Evolutionary conservation across 2,888 invertebrate species (phyloP).

Genomic region (Troilus luridus): DNA sequence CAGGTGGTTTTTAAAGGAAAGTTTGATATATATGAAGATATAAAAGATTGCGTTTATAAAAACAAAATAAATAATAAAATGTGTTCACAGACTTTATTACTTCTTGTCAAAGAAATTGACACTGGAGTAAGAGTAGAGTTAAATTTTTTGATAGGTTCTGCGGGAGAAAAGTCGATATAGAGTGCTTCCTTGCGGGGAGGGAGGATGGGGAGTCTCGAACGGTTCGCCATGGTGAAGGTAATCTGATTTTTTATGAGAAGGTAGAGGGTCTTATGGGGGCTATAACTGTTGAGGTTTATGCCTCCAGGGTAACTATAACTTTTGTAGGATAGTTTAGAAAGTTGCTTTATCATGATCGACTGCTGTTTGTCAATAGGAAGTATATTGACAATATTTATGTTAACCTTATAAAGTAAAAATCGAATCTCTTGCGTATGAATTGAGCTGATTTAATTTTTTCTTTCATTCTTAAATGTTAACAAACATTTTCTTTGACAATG

Average conservation of each 20-base stretch:
- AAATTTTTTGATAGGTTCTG: slow-evolving; percentile 14
- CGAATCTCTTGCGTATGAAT: too few species aligned
- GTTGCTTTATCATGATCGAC: background rate
- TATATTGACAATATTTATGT: background rate
- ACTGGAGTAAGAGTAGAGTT: background rate
- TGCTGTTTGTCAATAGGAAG: background rate
- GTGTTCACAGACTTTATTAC: background rate
- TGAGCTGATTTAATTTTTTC: too few species aligned
- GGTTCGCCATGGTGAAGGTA: background rate
- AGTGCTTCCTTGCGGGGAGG: background rate
- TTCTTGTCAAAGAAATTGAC: background rate
- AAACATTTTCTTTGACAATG: too few species aligned
- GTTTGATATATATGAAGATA: too few species aligned
- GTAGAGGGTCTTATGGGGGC: background rate
- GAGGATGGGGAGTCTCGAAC: background rate
- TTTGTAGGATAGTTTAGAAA: background rate
- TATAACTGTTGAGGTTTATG: background rate
- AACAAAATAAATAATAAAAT: background rate
- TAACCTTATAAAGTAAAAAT: too few species aligned
- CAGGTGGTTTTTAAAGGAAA: too few species aligned
- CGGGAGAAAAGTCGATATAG: background rate
- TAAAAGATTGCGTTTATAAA: background rate
- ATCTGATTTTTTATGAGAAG: slow-evolving; percentile 44
- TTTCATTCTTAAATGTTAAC: too few species aligned
- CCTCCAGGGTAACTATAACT: background rate